phyloP scores from a whole-genome alignment of 2,113 vertebrate genomes.

The Myrmecobius fasciatus region DNA sequence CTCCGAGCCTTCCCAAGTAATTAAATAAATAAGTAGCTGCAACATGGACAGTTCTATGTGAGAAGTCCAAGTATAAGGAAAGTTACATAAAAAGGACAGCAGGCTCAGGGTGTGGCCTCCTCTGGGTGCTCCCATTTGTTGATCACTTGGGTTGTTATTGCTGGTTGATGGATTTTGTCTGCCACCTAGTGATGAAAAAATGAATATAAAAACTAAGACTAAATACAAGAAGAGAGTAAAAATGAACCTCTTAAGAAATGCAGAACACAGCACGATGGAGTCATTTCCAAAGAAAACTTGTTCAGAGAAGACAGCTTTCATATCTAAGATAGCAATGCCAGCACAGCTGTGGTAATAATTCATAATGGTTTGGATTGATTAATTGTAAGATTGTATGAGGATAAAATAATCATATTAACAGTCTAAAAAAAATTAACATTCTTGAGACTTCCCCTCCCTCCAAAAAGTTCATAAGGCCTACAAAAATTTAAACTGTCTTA shows the following conservation, averaged over 20 bases:
- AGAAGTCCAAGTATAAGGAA: background rate
- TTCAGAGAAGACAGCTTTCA: background rate
- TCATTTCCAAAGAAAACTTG: constrained; percentile 18
- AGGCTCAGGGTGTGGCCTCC: background rate
- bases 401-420: constrained; percentile 23
- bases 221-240: constrained; percentile 26
- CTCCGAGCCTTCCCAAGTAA: background rate
- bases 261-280: background rate
- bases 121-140: accelerated
- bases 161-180: constrained; percentile 56
- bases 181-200: constrained; percentile 79
- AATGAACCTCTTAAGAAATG: background rate
- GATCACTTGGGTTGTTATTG: accelerated
- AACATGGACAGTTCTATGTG: background rate
- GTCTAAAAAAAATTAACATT: background rate
- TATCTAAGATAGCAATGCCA: background rate
- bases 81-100: background rate
- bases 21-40: background rate
- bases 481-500: background rate
- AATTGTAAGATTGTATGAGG: constrained; percentile 25
- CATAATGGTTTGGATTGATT: constrained; percentile 15
- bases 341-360: constrained; percentile 4
- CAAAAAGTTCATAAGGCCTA: background rate
- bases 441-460: background rate
- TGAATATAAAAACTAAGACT: constrained; percentile 24